Evolutionary conservation across 2,113 vertebrate species (phyloP).

Genomic region (Smithornis capensis): DNA sequence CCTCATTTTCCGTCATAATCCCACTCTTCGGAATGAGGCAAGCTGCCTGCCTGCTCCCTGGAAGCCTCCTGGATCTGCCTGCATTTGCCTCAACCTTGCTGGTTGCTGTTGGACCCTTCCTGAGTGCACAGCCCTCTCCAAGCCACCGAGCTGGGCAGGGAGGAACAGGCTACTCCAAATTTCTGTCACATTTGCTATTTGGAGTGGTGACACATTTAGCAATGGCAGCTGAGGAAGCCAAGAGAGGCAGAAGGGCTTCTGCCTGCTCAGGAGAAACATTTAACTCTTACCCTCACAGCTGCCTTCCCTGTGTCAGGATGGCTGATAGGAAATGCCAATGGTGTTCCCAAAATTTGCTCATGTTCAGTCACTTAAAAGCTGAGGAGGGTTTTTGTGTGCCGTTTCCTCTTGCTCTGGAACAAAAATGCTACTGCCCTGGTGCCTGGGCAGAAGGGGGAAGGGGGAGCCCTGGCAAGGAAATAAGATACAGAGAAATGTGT

Average conservation of each 20-base stretch:
- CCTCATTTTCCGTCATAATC: background rate
- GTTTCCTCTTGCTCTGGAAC: background rate
- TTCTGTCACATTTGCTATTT: background rate
- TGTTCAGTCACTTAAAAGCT: background rate
- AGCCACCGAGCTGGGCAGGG: background rate
- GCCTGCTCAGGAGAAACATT: background rate
- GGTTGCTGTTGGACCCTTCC: background rate
- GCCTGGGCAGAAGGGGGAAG: background rate
- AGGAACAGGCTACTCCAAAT: background rate
- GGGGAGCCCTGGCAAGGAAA: constrained; percentile 14
- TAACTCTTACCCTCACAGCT: background rate
- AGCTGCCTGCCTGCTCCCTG: background rate
- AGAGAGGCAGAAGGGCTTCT: background rate
- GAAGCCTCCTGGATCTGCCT: background rate
- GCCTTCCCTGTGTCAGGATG: background rate
- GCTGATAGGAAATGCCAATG: background rate
- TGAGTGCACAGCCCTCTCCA: background rate
- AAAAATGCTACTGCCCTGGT: background rate
- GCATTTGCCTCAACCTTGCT: background rate
- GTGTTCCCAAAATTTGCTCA: background rate
- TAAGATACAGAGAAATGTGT: constrained; percentile 26
- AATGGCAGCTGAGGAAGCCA: background rate
- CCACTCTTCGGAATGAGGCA: rapidly evolving
- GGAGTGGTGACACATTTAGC: background rate
- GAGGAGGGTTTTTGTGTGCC: background rate